These are phyloP conservation scores for Pseudotriccus pelzelni DNA, from an alignment of 2,797 vertebrate genomes.

Conservation along the genomic window DNA sequence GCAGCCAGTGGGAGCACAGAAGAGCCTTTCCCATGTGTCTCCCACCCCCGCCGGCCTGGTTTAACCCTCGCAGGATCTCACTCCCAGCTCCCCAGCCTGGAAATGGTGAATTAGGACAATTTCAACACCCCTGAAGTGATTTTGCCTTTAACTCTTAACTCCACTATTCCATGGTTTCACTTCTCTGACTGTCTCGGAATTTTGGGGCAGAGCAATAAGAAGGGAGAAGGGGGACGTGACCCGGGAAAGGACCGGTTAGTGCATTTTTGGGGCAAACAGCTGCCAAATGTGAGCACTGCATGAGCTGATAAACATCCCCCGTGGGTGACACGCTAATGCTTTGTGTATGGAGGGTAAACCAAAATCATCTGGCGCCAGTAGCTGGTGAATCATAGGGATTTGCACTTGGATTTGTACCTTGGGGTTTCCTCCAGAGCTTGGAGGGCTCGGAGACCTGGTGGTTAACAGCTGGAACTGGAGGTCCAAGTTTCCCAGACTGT, in stretches of 20 bases:
- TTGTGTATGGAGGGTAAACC: slow-evolving; percentile 46
- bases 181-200: fast-evolving
- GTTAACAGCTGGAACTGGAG: background rate
- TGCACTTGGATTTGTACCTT: slow-evolving; percentile 6
- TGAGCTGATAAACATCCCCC: slow-evolving; percentile 18
- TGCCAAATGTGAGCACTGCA: slow-evolving; percentile 37
- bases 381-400: slow-evolving; percentile 10
- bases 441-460: background rate
- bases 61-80: no score
- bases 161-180: fast-evolving
- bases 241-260: background rate
- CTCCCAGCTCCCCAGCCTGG: background rate
- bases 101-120: fast-evolving
- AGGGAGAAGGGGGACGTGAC: background rate
- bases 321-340: slow-evolving; percentile 22
- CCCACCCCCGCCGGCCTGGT: background rate
- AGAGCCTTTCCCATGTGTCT: fast-evolving
- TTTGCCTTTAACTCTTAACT: background rate
- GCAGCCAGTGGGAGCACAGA: background rate
- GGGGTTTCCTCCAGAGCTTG: background rate
- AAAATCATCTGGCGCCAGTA: slow-evolving; percentile 24
- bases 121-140: background rate
- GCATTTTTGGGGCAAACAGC: slow-evolving; percentile 48
- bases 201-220: background rate
- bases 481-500: background rate